A percentile compares a stretch with the other conserved stretches of the same genome.
These are phyloP conservation scores for Aleiodes sp. DNA, from an alignment of 1,140 invertebrate species.

Conservation along the genomic window DNA sequence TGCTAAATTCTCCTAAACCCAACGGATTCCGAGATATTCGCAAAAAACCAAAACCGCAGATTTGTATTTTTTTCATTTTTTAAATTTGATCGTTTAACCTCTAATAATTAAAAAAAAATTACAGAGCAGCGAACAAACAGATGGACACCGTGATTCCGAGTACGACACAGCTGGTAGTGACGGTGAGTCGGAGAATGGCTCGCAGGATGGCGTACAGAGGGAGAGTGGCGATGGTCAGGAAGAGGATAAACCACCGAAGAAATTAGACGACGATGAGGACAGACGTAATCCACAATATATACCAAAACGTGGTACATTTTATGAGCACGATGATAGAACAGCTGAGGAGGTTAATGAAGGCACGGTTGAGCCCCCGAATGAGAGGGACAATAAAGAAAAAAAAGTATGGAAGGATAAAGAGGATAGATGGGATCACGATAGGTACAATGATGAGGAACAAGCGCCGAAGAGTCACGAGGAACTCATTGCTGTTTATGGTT, in stretches of 20 bases:
- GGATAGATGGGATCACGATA: conserved; percentile 90
- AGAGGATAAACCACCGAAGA: conserved; percentile 69
- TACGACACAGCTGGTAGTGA: conserved; percentile 67
- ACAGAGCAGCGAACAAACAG: conserved; percentile 64
- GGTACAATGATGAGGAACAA: conserved; percentile 83
- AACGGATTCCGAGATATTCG: too few species aligned
- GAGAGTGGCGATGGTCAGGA: conserved; percentile 73
- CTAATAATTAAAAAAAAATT: conserved; percentile 22
- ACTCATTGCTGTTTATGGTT: conserved; percentile 89
- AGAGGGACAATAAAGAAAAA: conserved; percentile 65
- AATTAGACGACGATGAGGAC: conserved; percentile 93
- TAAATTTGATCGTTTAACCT: neutral
- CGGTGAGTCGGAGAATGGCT: conserved; percentile 52
- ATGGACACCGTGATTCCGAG: conserved; percentile 64
- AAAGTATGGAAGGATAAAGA: conserved; percentile 74
- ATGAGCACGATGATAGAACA: conserved; percentile 94
- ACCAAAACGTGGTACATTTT: conserved; percentile 94
- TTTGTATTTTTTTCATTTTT: neutral
- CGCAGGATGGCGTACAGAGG: conserved; percentile 59
- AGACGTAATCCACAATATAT: conserved; percentile 96
- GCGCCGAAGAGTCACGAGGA: conserved; percentile 89
- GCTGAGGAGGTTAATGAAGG: conserved; percentile 70
- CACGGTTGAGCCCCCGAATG: conserved; percentile 53
- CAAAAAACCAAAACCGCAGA: too few species aligned
- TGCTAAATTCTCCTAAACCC: too few species aligned